Conservation (phyloP, 2,888 invertebrate species). For the Drosophila birchii region DNA sequence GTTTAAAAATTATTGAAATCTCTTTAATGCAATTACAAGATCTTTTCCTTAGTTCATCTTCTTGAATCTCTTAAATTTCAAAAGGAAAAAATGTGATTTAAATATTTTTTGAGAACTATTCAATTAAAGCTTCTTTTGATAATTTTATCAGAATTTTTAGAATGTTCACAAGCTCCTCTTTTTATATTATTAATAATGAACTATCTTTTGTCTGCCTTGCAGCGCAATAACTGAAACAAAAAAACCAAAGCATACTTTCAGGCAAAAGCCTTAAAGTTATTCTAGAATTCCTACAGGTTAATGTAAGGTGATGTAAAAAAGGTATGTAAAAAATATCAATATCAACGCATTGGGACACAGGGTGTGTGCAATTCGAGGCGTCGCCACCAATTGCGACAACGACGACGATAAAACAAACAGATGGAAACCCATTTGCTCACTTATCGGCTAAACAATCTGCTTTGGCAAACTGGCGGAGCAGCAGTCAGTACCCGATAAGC, state of each 20-base stretch:
- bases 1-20: no score
- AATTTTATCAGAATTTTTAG: background rate
- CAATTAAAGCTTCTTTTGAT: fast-evolving
- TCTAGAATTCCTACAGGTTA: slow-evolving; percentile 2
- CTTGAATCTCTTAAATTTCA: background rate
- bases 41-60: no score
- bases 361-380: slow-evolving; percentile 30
- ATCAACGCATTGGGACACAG: slow-evolving; percentile 10
- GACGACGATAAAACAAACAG: slow-evolving; percentile 46
- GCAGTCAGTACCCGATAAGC: slow-evolving; percentile 36
- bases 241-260: slow-evolving; percentile 32
- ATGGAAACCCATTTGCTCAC: slow-evolving; percentile 16
- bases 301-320: background rate
- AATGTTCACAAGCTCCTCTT: background rate
- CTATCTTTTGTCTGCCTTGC: background rate
- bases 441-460: slow-evolving; percentile 48
- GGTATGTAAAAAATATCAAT: background rate
- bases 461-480: slow-evolving; percentile 36
- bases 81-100: background rate
- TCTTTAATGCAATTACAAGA: no score
- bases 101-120: background rate
- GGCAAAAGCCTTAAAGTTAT: slow-evolving; percentile 7
- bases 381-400: slow-evolving; percentile 11
- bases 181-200: background rate
- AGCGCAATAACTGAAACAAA: background rate